A percentile compares a stretch with the other conserved stretches of the same genome.
phyloP scores from a whole-genome alignment of 2,888 invertebrate genomes.

The Stegana nigrithorax region DNA sequence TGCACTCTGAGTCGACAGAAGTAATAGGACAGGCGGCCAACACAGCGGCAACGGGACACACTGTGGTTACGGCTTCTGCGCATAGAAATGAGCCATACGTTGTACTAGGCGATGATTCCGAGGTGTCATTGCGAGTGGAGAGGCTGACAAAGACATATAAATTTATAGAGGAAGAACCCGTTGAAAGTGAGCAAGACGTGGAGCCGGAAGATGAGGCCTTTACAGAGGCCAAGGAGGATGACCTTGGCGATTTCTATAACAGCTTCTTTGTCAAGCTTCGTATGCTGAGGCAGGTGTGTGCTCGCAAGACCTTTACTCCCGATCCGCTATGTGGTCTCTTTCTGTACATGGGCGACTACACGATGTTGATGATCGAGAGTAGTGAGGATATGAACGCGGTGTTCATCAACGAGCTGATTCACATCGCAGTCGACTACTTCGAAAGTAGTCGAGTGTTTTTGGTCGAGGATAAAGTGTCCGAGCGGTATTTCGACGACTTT shows the following conservation, averaged over 20 bases:
- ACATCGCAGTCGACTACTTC: slow-evolving; percentile 39
- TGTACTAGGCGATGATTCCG: not conserved
- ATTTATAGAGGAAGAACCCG: not conserved
- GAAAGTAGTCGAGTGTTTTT: slow-evolving; percentile 46
- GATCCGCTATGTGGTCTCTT: slow-evolving; percentile 53
- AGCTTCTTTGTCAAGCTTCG: slow-evolving; percentile 36
- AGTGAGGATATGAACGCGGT: slow-evolving; percentile 55
- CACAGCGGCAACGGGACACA: not conserved
- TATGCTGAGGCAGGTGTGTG: slow-evolving; percentile 31
- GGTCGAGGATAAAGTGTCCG: slow-evolving; percentile 53
- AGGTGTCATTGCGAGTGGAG: not conserved
- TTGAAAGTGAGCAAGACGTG: not conserved
- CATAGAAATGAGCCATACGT: not conserved
- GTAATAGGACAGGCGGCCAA: not conserved
- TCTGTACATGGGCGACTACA: slow-evolving; percentile 53
- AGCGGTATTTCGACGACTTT: slow-evolving; percentile 40
- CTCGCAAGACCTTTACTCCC: slow-evolving; percentile 29
- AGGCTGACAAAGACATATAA: not conserved
- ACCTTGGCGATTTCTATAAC: no score
- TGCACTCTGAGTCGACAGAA: not conserved
- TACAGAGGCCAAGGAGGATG: slow-evolving; percentile 28
- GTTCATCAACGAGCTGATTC: slow-evolving; percentile 40
- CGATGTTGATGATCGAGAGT: slow-evolving; percentile 53
- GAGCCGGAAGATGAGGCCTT: no score
- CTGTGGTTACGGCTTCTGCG: not conserved